Conservation (phyloP, 2,797 vertebrate genomes). For the Nasua narica region DNA sequence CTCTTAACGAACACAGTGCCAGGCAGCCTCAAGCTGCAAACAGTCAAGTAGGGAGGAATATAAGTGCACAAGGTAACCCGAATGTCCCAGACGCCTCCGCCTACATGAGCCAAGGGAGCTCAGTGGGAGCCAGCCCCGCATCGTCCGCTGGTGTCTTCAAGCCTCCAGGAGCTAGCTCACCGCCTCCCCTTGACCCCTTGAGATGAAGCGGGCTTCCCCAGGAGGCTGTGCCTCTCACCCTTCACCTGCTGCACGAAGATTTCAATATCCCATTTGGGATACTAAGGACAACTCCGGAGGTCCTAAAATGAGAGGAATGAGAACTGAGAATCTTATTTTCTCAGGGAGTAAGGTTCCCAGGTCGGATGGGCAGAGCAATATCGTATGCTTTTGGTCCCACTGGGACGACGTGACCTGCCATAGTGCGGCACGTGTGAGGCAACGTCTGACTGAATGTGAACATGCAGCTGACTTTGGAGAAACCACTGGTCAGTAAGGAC, state of each 20-base stretch:
- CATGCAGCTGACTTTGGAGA: neutral
- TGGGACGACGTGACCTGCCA: neutral
- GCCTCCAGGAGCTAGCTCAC: neutral
- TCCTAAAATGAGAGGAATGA: neutral
- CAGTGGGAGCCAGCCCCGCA: neutral
- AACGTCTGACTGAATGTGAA: neutral
- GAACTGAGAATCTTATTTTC: neutral
- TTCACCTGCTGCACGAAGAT: neutral
- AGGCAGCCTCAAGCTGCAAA: neutral
- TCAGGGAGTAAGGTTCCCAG: neutral
- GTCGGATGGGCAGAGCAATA: neutral
- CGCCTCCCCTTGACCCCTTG: neutral
- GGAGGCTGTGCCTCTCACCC: neutral
- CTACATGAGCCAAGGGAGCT: neutral
- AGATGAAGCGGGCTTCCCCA: neutral
- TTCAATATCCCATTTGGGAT: neutral
- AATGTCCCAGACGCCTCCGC: fast-evolving
- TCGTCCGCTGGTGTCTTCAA: neutral
- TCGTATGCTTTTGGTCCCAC: neutral
- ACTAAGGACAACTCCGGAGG: neutral
- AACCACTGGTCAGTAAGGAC: neutral
- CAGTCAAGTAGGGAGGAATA: neutral
- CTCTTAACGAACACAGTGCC: neutral
- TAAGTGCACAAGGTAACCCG: neutral
- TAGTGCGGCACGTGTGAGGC: neutral